Base-by-base conservation (phyloP, 1,140 invertebrate genomes). In the Zaprionus nigranus region DNA sequence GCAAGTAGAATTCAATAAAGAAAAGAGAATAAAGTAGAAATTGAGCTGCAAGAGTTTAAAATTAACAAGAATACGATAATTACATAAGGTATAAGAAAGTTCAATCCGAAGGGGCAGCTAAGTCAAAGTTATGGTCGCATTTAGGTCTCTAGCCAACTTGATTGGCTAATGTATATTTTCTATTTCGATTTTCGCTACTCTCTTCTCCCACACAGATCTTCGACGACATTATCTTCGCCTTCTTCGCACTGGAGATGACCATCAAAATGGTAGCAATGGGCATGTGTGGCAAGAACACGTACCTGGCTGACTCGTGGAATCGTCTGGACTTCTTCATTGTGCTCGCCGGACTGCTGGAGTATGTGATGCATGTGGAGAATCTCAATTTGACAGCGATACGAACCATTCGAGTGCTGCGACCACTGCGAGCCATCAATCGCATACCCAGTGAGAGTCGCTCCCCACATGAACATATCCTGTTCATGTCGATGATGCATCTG, bases 211-310 rank as follows among this genome's bases (percentile, higher is more conserved):
- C 38, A 15, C n/a, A 98, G 97, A 95, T 97, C 86, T 98, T 99
- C 93, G 99, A 99, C 93, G 98, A 99, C 93, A 97, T 98, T 83
- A 99, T 99, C 93, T 99, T 99, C 93, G 97, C 96, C 64, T 99
- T 99, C 94, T 99, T 99, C 94, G 96, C 98, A 12, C 92, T 98
- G 84, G 98, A 99, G 93, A 98, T 99, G 99, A 95, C 97, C 60
- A 97, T 99, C 92, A 99, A 99, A 94, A 98, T 99, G 96, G 96
- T 98, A 20, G 99, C 99, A 15, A 99, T 99, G 98, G 99, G 99
- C n/a, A 96, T 99, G 56, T 97, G 96, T 81, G 99, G 99, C 20
- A 97, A 97, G 92, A 96, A 97, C 30, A 97, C 98, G 0, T 99
- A 99, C 93, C 94, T 99, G 75, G 98, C 98, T 0, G 99, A 99